phyloP scores from a whole-genome alignment of 2,888 invertebrate genomes.

The Itoplectis maculator region DNA sequence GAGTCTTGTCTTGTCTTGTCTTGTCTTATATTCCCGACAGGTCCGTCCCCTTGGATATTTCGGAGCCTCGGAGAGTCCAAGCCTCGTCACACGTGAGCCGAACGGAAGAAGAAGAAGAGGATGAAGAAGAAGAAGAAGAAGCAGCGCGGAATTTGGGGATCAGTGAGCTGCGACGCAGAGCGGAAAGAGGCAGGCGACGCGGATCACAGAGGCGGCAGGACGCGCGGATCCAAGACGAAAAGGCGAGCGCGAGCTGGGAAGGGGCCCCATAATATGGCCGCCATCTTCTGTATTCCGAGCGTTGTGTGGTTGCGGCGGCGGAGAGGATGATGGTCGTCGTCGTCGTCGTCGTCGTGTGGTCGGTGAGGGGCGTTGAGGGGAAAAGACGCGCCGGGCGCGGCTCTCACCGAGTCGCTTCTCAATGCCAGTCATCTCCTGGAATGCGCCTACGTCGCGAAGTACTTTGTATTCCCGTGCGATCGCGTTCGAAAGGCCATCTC shows the following conservation, averaged over 20 bases:
- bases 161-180: conserved; percentile 39
- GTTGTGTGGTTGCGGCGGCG: conserved; percentile 72
- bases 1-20: no score
- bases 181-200: conserved; percentile 40
- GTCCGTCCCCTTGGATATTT: conserved; percentile 30
- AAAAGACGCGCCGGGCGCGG: conserved; percentile 75
- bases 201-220: conserved; percentile 18
- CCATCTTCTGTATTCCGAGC: conserved; percentile 83
- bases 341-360: conserved; percentile 34
- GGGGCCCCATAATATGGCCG: conserved; percentile 80
- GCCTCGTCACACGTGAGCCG: conserved; percentile 50
- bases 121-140: no score
- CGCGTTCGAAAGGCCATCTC: conserved; percentile 78
- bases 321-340: conserved; percentile 12
- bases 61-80: conserved; percentile 61
- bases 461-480: conserved; percentile 81
- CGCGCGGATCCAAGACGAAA: conserved; percentile 49
- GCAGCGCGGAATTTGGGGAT: conserved; percentile 52
- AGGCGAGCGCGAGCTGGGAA: conserved; percentile 63
- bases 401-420: conserved; percentile 78
- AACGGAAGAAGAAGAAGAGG: conserved; percentile 15
- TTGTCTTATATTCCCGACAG: conserved; percentile 1
- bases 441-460: conserved; percentile 77
- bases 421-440: conserved; percentile 83
- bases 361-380: conserved; percentile 57